Evolutionary conservation across 2,797 vertebrate genomes (phyloP), one percentile per base, ranked within the genome.

Genomic region (Phataginus tetradactyla): DNA sequence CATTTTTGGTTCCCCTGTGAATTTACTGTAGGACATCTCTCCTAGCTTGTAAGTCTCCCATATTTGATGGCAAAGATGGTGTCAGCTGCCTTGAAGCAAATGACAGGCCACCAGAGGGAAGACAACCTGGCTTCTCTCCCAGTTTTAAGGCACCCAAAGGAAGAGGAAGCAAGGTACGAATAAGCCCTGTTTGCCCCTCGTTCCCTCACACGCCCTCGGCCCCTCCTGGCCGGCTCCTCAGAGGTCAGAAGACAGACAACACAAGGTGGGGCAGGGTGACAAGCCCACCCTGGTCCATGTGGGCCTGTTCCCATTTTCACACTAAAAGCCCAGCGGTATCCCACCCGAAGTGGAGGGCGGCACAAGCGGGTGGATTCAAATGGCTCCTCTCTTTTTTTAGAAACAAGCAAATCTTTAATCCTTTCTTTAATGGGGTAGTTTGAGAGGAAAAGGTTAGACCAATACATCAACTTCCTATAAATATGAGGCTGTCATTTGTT

Each of bases 331-430:
- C 80, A 79, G 49, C 9, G 10, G 5, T 42, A 64, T 4, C 53
- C 64, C 25, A 17, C 57, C 42, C 27, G n/a, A 34, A 2, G 23
- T 8, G 53, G 3, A 32, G 51, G 29, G 10, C 71, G 49, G 81
- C 29, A 7, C 9, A 7, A 12, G 11, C 21, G 11, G 4, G 2
- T 18, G 25, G 23, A 32, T 66, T 23, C n/a, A 25, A 63, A 27
- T 3, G 8, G 20, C 39, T 39, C 39, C 39, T 39, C 6, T 39
- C 5, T 39, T 39, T 39, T 39, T 88, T 96, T 93, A 93, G 94
- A 85, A 96, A 86, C 64, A 88, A 96, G 68, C 32, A 97, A 84
- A 93, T 51, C 68, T 95, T 95, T 92, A 78, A 93, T 96, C 84
- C 39, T 77, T 78, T 87, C 77, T 96, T 94, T 79, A 85, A 91